Evolutionary conservation across 1,140 invertebrate genomes (phyloP).

Genomic region (Diabrotica virgifera): DNA sequence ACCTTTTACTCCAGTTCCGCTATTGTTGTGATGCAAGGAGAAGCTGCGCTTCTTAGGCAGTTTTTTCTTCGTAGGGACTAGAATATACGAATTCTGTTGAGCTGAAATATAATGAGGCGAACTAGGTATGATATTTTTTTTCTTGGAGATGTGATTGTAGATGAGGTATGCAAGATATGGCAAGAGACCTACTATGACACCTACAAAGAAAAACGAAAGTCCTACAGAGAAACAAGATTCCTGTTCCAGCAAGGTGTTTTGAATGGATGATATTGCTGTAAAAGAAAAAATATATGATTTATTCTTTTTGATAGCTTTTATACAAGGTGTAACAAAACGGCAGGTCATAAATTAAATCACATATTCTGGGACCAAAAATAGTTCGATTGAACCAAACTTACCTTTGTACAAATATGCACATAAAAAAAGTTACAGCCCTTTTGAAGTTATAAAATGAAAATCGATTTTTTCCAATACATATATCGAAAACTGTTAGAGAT

Average conservation of each 20-base stretch:
- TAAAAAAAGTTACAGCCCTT: no score
- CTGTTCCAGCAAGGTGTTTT: slow-evolving; percentile 14
- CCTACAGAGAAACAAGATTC: slow-evolving; percentile 23
- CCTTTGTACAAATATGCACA: no score
- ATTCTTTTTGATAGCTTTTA: background rate
- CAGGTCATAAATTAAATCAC: no score
- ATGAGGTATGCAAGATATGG: slow-evolving; percentile 22
- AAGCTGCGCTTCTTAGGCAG: slow-evolving; percentile 35
- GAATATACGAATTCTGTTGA: slow-evolving; percentile 79
- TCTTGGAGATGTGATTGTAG: slow-evolving; percentile 38
- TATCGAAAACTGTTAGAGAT: no score
- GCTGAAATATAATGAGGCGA: slow-evolving; percentile 74
- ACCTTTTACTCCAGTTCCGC: slow-evolving; percentile 57
- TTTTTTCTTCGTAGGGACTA: slow-evolving; percentile 64
- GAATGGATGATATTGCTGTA: background rate
- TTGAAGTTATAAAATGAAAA: no score
- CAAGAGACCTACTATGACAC: slow-evolving; percentile 48
- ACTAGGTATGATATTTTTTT: slow-evolving; percentile 58
- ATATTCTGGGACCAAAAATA: no score
- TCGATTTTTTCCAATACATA: no score
- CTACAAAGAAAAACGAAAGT: slow-evolving; percentile 41
- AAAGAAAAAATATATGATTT: background rate
- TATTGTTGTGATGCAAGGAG: slow-evolving; percentile 15
- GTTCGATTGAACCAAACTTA: no score
- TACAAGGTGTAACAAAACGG: no score